Conservation (phyloP, 2,888 invertebrate genomes). For the Hydraecia micacea region DNA sequence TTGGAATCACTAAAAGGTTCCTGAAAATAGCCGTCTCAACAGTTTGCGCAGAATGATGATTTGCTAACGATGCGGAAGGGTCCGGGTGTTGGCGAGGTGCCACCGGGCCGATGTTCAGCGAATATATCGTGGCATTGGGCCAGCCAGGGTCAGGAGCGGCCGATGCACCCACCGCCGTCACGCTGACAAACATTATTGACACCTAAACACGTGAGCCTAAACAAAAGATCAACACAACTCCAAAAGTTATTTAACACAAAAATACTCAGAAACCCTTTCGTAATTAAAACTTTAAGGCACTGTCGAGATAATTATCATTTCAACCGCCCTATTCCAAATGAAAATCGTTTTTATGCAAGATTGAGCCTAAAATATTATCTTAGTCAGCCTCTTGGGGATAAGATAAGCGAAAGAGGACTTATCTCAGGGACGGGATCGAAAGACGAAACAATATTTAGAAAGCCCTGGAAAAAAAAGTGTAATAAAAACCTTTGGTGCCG, state of each 20-base stretch:
- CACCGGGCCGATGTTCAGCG: constrained; percentile 75
- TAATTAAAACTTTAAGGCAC: constrained; percentile 62
- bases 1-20: constrained; percentile 60
- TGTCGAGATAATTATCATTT: constrained; percentile 56
- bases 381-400: constrained; percentile 79
- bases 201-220: constrained; percentile 56
- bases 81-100: constrained; percentile 82
- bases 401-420: constrained; percentile 82
- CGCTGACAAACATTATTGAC: constrained; percentile 71
- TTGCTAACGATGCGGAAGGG: constrained; percentile 87
- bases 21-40: constrained; percentile 68
- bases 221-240: constrained; percentile 52
- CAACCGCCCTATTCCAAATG: constrained; percentile 47
- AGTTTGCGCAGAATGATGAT: constrained; percentile 79
- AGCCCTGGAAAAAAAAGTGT: constrained; percentile 77
- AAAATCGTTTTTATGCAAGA: constrained; percentile 68
- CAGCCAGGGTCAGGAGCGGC: constrained; percentile 90
- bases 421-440: constrained; percentile 78
- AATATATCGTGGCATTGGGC: constrained; percentile 88
- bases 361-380: constrained; percentile 74
- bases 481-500: constrained; percentile 77
- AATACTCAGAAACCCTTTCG: constrained; percentile 53
- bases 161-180: constrained; percentile 84
- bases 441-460: constrained; percentile 82
- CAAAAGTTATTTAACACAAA: constrained; percentile 31